phyloP scores from a whole-genome alignment of 2,113 vertebrate genomes.

The Atrichornis clamosus region DNA sequence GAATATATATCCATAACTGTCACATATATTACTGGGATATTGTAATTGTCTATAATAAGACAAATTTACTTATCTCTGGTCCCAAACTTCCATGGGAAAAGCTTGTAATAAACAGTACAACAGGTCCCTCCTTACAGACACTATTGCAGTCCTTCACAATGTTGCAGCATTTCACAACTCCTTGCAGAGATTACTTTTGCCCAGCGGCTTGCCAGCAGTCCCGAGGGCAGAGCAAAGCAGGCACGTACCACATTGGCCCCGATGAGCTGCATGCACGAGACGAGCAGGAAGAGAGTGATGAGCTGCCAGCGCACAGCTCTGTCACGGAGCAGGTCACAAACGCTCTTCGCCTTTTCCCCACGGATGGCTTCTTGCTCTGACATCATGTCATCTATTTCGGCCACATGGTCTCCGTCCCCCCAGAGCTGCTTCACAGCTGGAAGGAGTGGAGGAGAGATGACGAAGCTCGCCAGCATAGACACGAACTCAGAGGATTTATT shows the following conservation, averaged over 20 bases:
- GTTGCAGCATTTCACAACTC: neutral
- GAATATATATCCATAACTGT: neutral
- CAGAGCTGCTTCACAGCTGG: slow-evolving; percentile 77
- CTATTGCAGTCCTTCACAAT: neutral
- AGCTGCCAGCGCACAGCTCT: slow-evolving; percentile 44
- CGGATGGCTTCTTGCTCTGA: slow-evolving; percentile 67
- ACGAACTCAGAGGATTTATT: neutral
- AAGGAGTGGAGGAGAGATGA: neutral
- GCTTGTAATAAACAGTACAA: neutral
- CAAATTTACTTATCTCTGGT: neutral
- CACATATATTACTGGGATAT: neutral
- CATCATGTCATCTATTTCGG: slow-evolving; percentile 79
- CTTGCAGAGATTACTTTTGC: neutral
- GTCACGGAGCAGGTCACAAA: slow-evolving; percentile 73
- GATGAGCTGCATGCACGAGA: slow-evolving; percentile 4
- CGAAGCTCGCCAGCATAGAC: neutral
- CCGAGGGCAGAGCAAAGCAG: neutral
- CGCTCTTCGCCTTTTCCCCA: slow-evolving; percentile 36
- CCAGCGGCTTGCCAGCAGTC: neutral
- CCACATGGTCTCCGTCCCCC: slow-evolving; percentile 69
- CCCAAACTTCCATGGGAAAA: neutral
- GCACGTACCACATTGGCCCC: neutral
- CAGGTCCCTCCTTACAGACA: neutral
- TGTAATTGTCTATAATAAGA: neutral
- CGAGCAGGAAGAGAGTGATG: slow-evolving; percentile 24